Evolutionary conservation across 2,797 vertebrate species (phyloP).

Genomic region (Otolemur crassicaudatus): DNA sequence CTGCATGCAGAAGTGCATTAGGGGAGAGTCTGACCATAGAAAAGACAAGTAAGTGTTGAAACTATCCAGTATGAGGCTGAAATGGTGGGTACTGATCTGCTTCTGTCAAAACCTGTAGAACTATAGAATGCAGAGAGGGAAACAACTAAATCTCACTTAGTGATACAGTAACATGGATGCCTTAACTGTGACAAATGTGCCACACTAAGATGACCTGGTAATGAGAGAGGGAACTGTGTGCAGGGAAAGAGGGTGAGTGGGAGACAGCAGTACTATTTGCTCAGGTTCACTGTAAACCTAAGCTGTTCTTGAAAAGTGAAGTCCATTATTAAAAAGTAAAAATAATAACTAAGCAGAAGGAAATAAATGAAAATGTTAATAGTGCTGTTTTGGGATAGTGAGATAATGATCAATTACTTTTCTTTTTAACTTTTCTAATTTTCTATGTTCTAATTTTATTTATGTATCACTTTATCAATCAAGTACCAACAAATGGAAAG

Average conservation of each 20-base stretch:
- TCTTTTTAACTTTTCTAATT: not conserved
- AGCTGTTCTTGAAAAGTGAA: not conserved
- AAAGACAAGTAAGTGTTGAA: not conserved
- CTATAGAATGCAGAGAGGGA: not conserved
- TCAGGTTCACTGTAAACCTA: not conserved
- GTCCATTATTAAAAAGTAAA: not conserved
- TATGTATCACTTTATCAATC: not conserved
- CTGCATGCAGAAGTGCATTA: fast-evolving
- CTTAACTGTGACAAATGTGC: not conserved
- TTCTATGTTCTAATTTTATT: slow-evolving; percentile 10
- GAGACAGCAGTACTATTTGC: not conserved
- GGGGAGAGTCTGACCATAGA: not conserved
- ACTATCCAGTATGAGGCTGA: not conserved
- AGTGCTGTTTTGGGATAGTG: not conserved
- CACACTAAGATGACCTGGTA: not conserved
- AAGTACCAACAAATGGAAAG: not conserved
- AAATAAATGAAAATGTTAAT: not conserved
- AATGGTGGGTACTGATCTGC: not conserved
- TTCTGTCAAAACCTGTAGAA: not conserved
- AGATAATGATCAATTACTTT: slow-evolving; percentile 2
- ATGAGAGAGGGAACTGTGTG: not conserved
- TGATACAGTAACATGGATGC: not conserved
- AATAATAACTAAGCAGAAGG: not conserved
- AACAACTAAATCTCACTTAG: not conserved
- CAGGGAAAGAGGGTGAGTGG: not conserved